Conservation (phyloP, 1,140 invertebrate genomes). For the Lordiphosa stackelbergi region DNA sequence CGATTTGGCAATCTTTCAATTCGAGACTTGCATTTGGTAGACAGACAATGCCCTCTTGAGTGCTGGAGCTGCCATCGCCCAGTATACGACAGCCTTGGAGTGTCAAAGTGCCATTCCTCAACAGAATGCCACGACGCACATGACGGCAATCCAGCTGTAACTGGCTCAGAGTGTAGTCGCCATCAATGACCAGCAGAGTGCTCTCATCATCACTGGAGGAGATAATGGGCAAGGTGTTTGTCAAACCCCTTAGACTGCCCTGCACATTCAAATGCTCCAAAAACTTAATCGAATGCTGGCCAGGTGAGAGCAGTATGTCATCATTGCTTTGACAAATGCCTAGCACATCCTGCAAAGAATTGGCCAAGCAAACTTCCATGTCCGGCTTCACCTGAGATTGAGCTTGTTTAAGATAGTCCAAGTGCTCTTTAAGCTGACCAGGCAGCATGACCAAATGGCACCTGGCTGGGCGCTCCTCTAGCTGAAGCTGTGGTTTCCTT, state of each 20-base stretch:
- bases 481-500: conserved; percentile 24
- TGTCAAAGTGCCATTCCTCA: conserved; percentile 69
- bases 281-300: conserved; percentile 64
- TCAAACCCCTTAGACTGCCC: conserved; percentile 47
- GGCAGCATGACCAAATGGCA: conserved; percentile 79
- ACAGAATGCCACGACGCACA: conserved; percentile 76
- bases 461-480: conserved; percentile 28
- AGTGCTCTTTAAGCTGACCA: conserved; percentile 77
- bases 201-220: conserved; percentile 74
- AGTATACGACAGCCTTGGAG: conserved; percentile 75
- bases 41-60: conserved; percentile 77
- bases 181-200: conserved; percentile 75
- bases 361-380: conserved; percentile 43
- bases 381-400: conserved; percentile 30
- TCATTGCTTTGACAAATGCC: conserved; percentile 71
- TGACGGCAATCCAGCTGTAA: conserved; percentile 76
- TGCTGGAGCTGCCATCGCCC: conserved; percentile 71
- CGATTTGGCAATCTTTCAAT: conserved; percentile 71
- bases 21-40: conserved; percentile 59
- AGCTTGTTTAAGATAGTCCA: conserved; percentile 77
- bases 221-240: conserved; percentile 58
- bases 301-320: conserved; percentile 58
- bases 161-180: conserved; percentile 73
- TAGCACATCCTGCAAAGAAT: conserved; percentile 77
- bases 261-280: conserved; percentile 62